Evolutionary conservation across 1,140 invertebrate genomes (phyloP).

Genomic region (Heliconius eleuchia): DNA sequence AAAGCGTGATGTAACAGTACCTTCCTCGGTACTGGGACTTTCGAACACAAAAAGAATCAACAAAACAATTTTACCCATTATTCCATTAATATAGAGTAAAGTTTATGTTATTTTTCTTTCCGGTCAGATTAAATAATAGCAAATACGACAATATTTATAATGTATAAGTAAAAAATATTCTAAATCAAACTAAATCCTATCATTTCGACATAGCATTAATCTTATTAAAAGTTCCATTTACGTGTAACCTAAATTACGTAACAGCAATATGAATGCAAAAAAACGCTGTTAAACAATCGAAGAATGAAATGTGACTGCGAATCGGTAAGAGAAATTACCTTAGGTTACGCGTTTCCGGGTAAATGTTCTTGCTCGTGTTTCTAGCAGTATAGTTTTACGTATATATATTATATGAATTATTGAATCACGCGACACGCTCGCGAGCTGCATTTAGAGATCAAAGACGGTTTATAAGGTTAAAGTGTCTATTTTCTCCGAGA

Average conservation of each 20-base stretch:
- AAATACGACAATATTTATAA: too few species aligned
- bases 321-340: constrained; percentile 16
- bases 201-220: not conserved
- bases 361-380: not conserved
- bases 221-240: not conserved
- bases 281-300: constrained; percentile 3
- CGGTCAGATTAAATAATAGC: too few species aligned
- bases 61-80: too few species aligned
- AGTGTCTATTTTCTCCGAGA: not conserved
- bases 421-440: not conserved
- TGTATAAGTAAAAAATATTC: too few species aligned
- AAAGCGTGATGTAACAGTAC: too few species aligned
- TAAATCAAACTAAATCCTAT: not conserved
- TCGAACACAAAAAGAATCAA: too few species aligned
- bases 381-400: not conserved
- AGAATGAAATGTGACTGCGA: not conserved
- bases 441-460: not conserved
- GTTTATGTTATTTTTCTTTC: too few species aligned
- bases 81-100: too few species aligned
- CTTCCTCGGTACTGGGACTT: too few species aligned
- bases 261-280: not conserved
- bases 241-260: not conserved
- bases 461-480: not conserved
- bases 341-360: constrained; percentile 8
- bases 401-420: not conserved